Evolutionary conservation across 2,113 vertebrate species (phyloP), one percentile per base, ranked within the genome.

Genomic region (Dromiciops gliroides): DNA sequence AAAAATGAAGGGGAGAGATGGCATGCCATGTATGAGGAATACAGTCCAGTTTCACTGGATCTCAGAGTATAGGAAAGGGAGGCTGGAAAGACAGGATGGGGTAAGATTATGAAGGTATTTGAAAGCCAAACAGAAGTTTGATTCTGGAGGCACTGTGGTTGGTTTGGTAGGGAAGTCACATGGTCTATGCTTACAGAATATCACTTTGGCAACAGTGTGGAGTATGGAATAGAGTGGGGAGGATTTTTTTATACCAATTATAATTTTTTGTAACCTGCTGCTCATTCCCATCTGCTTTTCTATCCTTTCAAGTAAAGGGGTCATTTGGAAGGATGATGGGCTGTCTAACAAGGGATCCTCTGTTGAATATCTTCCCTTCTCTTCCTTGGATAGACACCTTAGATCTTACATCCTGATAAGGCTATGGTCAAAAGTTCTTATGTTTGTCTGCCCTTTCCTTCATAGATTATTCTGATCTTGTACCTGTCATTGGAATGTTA

Each of bases 241-340:
- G 25, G 31, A 56, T 52, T 23, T 24, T 51, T 52, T 52, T 24
- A 56, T 28, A 31, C 25, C 25, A 56, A 11, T 56, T 56, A 56
- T 28, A 56, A 56, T 56, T 28, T n/a, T 67, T 67, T 12, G 60
- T 16, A 67, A 67, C 23, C 31, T 37, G 3, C 96, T 97, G 95
- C 1, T 48, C 4, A 8, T 67, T n/a, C 3, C 9, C 3, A 0
- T 48, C 3, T 83, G 16, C 23, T 51, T 22, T 48, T 51, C 25
- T 56, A 12, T 56, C 25, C 11, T 28, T 5, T 56, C 60, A n/a
- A 5, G 60, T 67, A 14, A 19, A 67, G 16, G 31, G 31, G 60
- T 67, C 60, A 67, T 67, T n/a, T 67, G 60, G 60, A 67, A 67
- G 31, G 37, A n/a, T 37, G 60, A 67, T 67, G 9, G 31, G 14